Evolutionary conservation across 2,113 vertebrate genomes (phyloP), one percentile per base, ranked within the genome.

Genomic region (Okapia johnstoni): DNA sequence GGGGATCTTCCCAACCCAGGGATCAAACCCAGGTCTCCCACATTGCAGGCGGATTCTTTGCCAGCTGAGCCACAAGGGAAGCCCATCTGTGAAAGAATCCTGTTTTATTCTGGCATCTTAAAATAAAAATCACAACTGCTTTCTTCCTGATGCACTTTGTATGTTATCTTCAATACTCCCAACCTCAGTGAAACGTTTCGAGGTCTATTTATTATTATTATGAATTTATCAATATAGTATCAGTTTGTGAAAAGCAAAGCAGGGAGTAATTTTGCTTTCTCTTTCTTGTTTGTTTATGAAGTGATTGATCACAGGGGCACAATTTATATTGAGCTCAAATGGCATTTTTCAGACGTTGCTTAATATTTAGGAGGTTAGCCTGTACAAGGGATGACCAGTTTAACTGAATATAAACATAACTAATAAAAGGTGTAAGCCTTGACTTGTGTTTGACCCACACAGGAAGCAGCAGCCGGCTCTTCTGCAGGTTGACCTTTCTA

Each of bases 301-400:
- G n/a, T 70, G 25, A 19, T 14, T 40, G 13, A 83, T 46, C 50
- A 76, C 89, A 87, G 43, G 8, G 25, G 2, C 25, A 36, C 25
- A 66, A 63, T 48, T 92, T 95, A 86, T 89, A 80, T 4, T 83
- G 76, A 88, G 40, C 88, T 88, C n/a, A 90, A 88, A 63, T 46
- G 25, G 46, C 36, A 54, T 85, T 79, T 95, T 86, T 86, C 30
- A 30, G 25, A 88, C 57, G 48, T 86, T 92, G 19, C 14, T 88
- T 93, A 88, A 52, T 77, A 73, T 70, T 76, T 85, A 60, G 46
- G n/a, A 86, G 16, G 9, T 26, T 77, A 54, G 70, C 19, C 33
- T 25, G n/a, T 2, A 36, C 26, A 83, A 76, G 43, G 33, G 54
- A 84, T 73, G 16, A 43, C 14, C 46, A 80, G 6, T 87, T 90